Evolutionary conservation across 2,113 vertebrate genomes (phyloP).

Genomic region (Cynocephalus volans): DNA sequence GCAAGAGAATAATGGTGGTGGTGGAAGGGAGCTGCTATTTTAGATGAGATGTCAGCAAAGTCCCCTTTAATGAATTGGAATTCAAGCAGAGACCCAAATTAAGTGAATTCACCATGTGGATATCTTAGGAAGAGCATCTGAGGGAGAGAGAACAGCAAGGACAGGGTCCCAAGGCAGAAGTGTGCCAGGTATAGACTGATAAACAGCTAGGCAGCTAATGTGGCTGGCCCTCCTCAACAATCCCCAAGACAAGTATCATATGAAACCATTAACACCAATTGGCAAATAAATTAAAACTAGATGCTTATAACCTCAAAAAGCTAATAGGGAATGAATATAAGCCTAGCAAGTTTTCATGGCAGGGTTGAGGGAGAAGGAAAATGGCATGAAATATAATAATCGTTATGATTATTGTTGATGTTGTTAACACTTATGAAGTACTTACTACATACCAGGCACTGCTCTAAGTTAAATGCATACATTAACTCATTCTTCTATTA

Average conservation of each 20-base stretch:
- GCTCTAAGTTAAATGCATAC: too few relatives aligned
- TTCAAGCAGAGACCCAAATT: background rate
- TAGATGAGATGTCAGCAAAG: background rate
- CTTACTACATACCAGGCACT: too few relatives aligned
- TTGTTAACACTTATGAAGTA: too few relatives aligned
- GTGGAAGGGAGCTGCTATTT: background rate
- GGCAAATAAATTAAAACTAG: background rate
- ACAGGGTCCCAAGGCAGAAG: background rate
- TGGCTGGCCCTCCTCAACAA: too few relatives aligned
- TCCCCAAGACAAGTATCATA: background rate
- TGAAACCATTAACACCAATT: background rate
- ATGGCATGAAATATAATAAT: background rate
- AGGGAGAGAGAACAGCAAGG: background rate
- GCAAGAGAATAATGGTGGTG: background rate
- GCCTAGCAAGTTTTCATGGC: background rate
- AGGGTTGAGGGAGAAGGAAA: background rate
- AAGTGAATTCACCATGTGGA: background rate
- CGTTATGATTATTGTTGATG: background rate
- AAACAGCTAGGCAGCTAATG: background rate
- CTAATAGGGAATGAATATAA: background rate
- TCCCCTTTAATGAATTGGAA: background rate
- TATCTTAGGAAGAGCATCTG: background rate
- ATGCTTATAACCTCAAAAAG: conserved; percentile 31
- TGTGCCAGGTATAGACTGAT: background rate
- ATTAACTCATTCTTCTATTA: too few relatives aligned